Percentiles rank a stretch among this genome's conserved stretches.
These are phyloP conservation scores for Anastrepha ludens DNA, from an alignment of 1,140 invertebrate genomes.

Conservation along the genomic window DNA sequence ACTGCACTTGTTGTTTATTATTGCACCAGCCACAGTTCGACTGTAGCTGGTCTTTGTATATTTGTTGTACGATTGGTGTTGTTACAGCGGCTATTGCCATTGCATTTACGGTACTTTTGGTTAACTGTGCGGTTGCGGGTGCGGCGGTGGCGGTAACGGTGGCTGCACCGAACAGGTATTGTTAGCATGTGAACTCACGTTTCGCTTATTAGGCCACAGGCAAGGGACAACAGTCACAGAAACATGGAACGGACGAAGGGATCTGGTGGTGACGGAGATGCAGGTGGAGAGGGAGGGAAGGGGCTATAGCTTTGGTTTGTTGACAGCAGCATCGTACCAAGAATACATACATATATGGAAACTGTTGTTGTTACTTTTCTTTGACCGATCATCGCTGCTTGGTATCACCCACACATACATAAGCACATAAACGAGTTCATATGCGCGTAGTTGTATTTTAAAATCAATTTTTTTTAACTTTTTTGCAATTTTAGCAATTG, in stretches of 20 bases:
- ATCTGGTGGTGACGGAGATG: not conserved
- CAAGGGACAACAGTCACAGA: slow-evolving; percentile 39
- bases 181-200: slow-evolving; percentile 59
- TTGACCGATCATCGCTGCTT: not conserved
- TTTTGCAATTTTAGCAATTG: not conserved
- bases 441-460: not conserved
- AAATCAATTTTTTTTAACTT: no score
- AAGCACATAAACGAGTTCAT: not conserved
- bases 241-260: not conserved
- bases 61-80: slow-evolving; percentile 2
- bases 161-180: slow-evolving; percentile 51
- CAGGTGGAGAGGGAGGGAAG: not conserved
- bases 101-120: slow-evolving; percentile 48
- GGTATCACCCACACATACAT: not conserved
- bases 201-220: slow-evolving; percentile 56
- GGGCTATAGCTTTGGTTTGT: not conserved
- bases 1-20: slow-evolving; percentile 45
- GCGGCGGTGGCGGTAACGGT: not conserved
- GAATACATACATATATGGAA: not conserved
- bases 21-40: slow-evolving; percentile 28
- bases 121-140: not conserved
- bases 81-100: not conserved
- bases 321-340: not conserved
- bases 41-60: not conserved
- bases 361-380: slow-evolving; percentile 7